phyloP scores from a whole-genome alignment of 2,888 invertebrate species.

The Macaria liturata region DNA sequence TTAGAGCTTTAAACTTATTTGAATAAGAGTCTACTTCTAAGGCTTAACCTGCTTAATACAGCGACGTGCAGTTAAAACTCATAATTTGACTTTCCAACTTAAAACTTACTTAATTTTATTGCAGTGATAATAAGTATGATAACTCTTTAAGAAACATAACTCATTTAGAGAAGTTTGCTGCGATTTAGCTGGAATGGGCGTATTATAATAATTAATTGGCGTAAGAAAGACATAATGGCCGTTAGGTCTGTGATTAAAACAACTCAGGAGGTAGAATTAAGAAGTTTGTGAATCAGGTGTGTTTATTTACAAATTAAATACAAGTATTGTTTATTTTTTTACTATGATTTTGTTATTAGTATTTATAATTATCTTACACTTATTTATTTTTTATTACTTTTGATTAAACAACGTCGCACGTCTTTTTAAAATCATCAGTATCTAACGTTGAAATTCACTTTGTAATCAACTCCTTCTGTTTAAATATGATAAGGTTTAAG shows the following conservation, averaged over 20 bases:
- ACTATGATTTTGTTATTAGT: too few species aligned
- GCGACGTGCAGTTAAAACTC: slow-evolving; percentile 30
- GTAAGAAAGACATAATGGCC: slow-evolving; percentile 70
- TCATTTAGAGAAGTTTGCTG: slow-evolving; percentile 66
- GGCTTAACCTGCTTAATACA: neutral
- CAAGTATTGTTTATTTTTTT: too few species aligned
- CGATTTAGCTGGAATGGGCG: slow-evolving; percentile 77
- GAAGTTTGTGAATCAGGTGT: slow-evolving; percentile 13
- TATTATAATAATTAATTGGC: slow-evolving; percentile 81
- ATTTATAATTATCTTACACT: too few species aligned
- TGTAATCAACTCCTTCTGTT: too few species aligned
- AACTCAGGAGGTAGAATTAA: slow-evolving; percentile 40
- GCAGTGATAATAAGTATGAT: slow-evolving; percentile 68
- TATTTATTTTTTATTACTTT: too few species aligned
- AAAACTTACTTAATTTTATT: slow-evolving; percentile 72
- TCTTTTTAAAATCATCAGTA: too few species aligned
- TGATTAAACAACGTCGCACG: too few species aligned
- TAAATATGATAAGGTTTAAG: too few species aligned
- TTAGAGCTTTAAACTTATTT: too few species aligned
- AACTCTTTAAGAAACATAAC: slow-evolving; percentile 77
- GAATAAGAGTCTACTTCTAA: too few species aligned
- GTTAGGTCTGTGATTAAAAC: slow-evolving; percentile 63
- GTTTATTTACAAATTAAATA: neutral
- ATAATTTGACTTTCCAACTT: slow-evolving; percentile 57
- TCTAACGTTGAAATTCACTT: too few species aligned